Evolutionary conservation across 2,888 invertebrate species (phyloP), one percentile per base, ranked within the genome.

Genomic region (Phengaris alcon): DNA sequence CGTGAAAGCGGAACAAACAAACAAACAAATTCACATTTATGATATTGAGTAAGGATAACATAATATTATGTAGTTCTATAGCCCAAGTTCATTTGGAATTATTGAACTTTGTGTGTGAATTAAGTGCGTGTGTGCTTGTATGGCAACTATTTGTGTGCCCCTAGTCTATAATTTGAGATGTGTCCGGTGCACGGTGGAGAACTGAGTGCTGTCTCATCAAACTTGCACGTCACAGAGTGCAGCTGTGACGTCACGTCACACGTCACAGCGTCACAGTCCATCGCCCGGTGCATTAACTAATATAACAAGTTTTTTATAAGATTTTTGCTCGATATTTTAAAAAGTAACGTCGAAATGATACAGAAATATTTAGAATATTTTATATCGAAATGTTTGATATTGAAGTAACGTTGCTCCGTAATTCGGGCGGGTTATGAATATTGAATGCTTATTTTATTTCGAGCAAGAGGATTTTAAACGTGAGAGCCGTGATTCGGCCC

Each of bases 201-300:
- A 64, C 35, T 6, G 64, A 59, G 44, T 15, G 15, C 7, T 70
- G 15, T 12, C 72, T 72, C 35, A 72, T 52, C 54, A 54, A 52
- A 35, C 7, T 22, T 22, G 52, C 8, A 54, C 52, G 72, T 54
- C 70, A 70, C 51, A 70, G 22, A 22, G 48, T 70, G 51, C 70
- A 52, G 2, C 6, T n/a, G 69, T 69, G 69, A 69, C 68, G 48
- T 69, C 44, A 46, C 70, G 48, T 46, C 68, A 68, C 48, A 22
- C 68, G 68, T 68, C 68, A 68, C 70, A 70, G 9, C 70, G 70
- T 52, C 51, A 52, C 70, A 52, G 12, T 22, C 15, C 15, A 6
- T 9, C 22, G 68, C 10, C 10, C 48, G 51, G 3, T 48, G 22
- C 48, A 70, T 70, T 70, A 70, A 22, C 48, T 52, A 70, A 70